These are phyloP conservation scores for Penaeus monodon DNA, from an alignment of 2,888 invertebrate genomes.

Conservation along the genomic window DNA sequence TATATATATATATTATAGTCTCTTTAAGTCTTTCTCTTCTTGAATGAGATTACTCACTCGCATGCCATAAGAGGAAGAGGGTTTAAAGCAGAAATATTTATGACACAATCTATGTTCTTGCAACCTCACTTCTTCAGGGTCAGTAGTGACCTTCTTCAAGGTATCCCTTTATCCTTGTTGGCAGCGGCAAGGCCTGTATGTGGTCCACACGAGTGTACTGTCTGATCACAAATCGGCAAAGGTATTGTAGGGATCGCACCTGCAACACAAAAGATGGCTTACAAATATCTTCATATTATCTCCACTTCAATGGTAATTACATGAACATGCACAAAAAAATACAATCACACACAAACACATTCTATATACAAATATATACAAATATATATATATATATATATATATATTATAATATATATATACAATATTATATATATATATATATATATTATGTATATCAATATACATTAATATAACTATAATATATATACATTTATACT, in stretches of 20 bases:
- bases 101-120: constrained; percentile 8
- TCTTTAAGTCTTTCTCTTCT: no score
- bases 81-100: neutral
- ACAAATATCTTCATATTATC: neutral
- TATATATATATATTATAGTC: no score
- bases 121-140: neutral
- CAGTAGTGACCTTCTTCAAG: constrained; percentile 58
- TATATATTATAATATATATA: neutral
- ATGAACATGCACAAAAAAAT: no score
- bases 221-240: constrained; percentile 81
- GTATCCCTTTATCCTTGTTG: constrained; percentile 66
- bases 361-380: no score
- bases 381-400: neutral
- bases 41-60: no score
- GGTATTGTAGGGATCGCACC: constrained; percentile 79
- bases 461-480: no score
- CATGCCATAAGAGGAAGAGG: no score
- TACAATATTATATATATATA: neutral
- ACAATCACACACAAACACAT: no score
- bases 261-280: constrained; percentile 22
- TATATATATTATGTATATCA: no score
- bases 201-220: constrained; percentile 78
- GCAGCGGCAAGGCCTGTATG: constrained; percentile 79
- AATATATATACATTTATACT: no score
- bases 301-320: no score